These are phyloP conservation scores for Peribatodes rhomboidaria DNA, from an alignment of 2,888 invertebrate species.

Conservation along the genomic window DNA sequence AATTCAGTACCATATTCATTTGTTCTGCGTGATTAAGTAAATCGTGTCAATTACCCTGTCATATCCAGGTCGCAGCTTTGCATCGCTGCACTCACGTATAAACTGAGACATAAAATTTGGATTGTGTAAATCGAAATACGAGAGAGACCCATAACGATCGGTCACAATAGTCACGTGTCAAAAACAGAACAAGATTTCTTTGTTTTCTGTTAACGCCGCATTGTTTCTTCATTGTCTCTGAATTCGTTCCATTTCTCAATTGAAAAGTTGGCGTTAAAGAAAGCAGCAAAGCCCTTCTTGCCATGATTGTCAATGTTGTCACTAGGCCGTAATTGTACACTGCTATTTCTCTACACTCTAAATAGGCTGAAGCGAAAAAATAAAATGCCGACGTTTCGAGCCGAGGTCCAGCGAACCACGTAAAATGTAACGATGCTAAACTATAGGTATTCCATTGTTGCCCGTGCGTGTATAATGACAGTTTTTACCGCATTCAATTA, in stretches of 20 bases:
- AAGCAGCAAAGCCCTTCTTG: constrained; percentile 11
- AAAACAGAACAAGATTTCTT: constrained; percentile 22
- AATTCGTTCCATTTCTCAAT: constrained; percentile 34
- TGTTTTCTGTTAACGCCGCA: constrained; percentile 25
- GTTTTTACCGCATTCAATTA: constrained; percentile 82
- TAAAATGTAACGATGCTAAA: constrained; percentile 53
- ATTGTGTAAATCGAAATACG: constrained; percentile 51
- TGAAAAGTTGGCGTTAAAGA: constrained; percentile 24
- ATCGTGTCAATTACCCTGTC: constrained; percentile 25
- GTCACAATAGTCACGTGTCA: constrained; percentile 35
- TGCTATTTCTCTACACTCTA: constrained; percentile 10
- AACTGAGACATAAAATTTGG: constrained; percentile 51
- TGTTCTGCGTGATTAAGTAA: constrained; percentile 23
- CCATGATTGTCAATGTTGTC: constrained; percentile 5
- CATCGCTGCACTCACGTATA: constrained; percentile 58
- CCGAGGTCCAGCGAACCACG: constrained; percentile 21
- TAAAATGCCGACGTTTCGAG: constrained; percentile 15
- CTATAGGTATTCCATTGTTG: constrained; percentile 64
- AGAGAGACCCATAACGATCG: constrained; percentile 48
- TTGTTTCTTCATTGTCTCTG: constrained; percentile 26
- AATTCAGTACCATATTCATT: constrained; percentile 10
- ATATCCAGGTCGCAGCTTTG: constrained; percentile 53
- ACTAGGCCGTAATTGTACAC: constrained; percentile 6
- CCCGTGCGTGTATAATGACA: constrained; percentile 80
- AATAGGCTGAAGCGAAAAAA: constrained; percentile 17